Evolutionary conservation across 1,140 invertebrate genomes (phyloP).

Genomic region (Acyrthosiphon pisum): DNA sequence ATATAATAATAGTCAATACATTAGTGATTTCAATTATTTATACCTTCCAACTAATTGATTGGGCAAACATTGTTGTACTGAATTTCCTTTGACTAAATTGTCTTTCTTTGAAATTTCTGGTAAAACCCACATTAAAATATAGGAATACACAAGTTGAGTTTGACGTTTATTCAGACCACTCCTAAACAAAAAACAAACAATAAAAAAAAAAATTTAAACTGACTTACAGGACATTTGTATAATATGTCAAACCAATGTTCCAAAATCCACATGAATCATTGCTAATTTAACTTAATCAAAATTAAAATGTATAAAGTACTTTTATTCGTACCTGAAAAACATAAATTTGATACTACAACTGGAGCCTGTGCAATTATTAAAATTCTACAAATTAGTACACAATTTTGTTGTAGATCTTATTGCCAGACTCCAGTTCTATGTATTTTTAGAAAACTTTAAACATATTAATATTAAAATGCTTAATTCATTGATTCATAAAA

Average conservation of each 20-base stretch:
- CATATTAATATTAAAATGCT: background rate
- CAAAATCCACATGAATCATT: background rate
- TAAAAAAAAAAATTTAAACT: background rate
- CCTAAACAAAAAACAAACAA: background rate
- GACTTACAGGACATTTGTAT: background rate
- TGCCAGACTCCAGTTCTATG: background rate
- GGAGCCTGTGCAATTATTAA: background rate
- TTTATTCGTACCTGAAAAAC: background rate
- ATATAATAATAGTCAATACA: background rate
- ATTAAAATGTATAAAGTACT: background rate
- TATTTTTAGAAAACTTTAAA: background rate
- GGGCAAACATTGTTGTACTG: conserved; percentile 42
- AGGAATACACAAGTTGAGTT: conserved; percentile 50
- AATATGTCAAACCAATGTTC: background rate
- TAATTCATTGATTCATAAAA: background rate
- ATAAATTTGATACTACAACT: background rate
- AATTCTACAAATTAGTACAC: background rate
- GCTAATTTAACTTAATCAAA: background rate
- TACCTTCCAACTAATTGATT: conserved; percentile 56
- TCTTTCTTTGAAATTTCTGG: conserved; percentile 20
- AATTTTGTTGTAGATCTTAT: background rate
- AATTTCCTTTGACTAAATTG: conserved; percentile 45
- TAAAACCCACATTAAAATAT: conserved; percentile 53
- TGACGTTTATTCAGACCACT: conserved; percentile 41
- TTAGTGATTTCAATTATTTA: background rate